A percentile compares a stretch with the other conserved stretches of the same genome.
Evolutionary conservation across 35 echinoderm and acorn worm species (phyloP).

Genomic region (Heliocidaris tuberculata): DNA sequence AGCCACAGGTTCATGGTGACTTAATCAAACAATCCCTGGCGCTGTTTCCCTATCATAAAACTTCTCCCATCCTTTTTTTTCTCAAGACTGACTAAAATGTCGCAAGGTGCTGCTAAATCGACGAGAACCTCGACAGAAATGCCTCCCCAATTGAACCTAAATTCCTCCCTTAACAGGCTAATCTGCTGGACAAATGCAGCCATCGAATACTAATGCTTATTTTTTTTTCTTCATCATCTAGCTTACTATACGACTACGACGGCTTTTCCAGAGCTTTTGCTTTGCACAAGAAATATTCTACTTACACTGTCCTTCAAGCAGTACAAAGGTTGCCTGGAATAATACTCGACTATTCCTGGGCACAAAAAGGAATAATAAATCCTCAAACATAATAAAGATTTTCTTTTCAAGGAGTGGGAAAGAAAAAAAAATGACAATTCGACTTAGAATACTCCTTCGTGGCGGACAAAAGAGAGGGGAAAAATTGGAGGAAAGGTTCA

Average conservation of each 20-base stretch:
- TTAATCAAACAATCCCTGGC: background rate
- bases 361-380: background rate
- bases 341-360: background rate
- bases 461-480: background rate
- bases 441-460: background rate
- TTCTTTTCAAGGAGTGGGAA: background rate
- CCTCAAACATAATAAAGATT: background rate
- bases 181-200: background rate
- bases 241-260: background rate
- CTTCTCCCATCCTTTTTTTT: background rate
- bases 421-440: background rate
- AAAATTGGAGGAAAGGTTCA: background rate
- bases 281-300: background rate
- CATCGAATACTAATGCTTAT: background rate
- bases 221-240: background rate
- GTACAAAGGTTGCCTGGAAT: background rate
- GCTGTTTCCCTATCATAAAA: background rate
- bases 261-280: background rate
- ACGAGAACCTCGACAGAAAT: background rate
- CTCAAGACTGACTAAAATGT: background rate
- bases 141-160: conserved; percentile 8
- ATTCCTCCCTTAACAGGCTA: background rate
- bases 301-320: background rate
- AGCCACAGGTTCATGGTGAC: background rate
- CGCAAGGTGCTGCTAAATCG: background rate